Evolutionary conservation across 2,113 vertebrate species (phyloP), one percentile per base, ranked within the genome.

Genomic region (Macrotus californicus): DNA sequence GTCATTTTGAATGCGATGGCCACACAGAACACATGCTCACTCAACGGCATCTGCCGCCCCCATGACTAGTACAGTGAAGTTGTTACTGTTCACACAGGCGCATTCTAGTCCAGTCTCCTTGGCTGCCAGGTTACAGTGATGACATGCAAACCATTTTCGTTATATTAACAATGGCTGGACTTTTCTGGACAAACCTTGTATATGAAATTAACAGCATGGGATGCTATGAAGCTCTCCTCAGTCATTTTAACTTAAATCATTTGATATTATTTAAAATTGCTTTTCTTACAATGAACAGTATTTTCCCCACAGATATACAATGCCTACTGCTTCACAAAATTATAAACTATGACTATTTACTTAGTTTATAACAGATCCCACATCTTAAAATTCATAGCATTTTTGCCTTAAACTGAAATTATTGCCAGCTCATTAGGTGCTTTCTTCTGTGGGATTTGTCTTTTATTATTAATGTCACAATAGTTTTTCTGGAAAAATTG

Each of bases 311-410:
- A 91, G 39, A 0, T 94, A 61, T 36, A 76, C 36, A 52, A 66
- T 91, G 82, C 66, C 52, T 85, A 31, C 29, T 95, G 64, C 91
- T 92, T 54, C 39, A 84, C 79, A 97, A 91, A 82, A 82, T 26
- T 29, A 94, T 50, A 66, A 67, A 36, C 84, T 70, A 90, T 41
- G 86, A 52, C 31, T 92, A 85, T 90, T 86, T 95, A 75, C 67
- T 83, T 92, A 94, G 69, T 64, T 70, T 87, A 69, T 88, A 97
- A 43, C 76, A 54, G 46, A 88, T 18, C 52, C 36, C 64, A 46
- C 81, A 2, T 97, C 97, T 94, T 89, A 90, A 96, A 97, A 96
- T n/a, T 4, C 2, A 80, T 95, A 43, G 9, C 18, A 64, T 97
- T 95, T 96, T 93, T 97, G n/a, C 79, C 72, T 87, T 85, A 43